These are phyloP conservation scores for Lycocorax pyrrhopterus DNA, from an alignment of 2,113 vertebrate genomes.

Conservation along the genomic window DNA sequence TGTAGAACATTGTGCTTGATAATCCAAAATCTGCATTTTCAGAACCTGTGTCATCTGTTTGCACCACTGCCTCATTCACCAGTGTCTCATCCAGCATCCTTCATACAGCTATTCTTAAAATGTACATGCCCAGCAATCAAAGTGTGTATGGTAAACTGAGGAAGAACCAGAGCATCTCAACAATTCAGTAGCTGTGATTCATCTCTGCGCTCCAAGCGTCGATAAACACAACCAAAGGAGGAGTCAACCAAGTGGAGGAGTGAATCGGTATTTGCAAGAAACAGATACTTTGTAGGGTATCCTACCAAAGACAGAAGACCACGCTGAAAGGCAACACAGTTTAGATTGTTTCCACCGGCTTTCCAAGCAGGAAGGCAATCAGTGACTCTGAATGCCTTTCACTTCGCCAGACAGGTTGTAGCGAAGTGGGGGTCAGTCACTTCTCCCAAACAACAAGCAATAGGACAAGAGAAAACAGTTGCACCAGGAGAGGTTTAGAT, in stretches of 20 bases:
- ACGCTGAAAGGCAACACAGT: not conserved
- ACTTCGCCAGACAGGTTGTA: rapidly evolving
- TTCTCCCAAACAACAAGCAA: not conserved
- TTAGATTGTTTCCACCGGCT: not conserved
- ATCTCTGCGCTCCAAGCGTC: rapidly evolving
- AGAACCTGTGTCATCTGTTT: not conserved
- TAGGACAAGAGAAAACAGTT: not conserved
- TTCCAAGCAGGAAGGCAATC: not conserved
- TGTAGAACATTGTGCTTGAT: not conserved
- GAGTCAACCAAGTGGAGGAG: not conserved
- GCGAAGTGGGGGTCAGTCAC: rapidly evolving
- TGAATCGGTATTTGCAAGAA: rapidly evolving
- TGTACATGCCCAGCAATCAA: not conserved
- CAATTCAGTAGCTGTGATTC: not conserved
- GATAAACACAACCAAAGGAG: not conserved
- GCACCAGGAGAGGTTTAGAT: not conserved
- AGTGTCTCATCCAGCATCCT: not conserved
- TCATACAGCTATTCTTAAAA: not conserved
- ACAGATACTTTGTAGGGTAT: not conserved
- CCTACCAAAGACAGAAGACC: not conserved
- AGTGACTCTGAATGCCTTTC: not conserved
- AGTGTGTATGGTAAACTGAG: not conserved
- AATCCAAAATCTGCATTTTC: not conserved
- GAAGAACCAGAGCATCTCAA: not conserved
- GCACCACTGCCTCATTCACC: not conserved